Base-by-base conservation (phyloP, 2,113 vertebrate species). In the Bos taurus region DNA sequence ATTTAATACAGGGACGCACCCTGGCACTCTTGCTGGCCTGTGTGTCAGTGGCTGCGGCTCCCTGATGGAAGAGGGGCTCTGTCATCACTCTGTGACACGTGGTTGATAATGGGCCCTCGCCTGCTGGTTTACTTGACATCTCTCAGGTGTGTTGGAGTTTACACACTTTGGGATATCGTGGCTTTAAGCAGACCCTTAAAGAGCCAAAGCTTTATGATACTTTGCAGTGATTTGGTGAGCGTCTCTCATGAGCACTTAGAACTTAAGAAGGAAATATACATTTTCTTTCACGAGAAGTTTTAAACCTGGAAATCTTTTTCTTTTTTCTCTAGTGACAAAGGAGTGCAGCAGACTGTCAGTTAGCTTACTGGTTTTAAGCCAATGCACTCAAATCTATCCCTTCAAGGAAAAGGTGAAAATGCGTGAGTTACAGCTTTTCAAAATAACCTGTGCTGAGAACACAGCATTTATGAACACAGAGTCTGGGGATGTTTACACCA, bases 211-310 rank as follows among this genome's bases (percentile, higher is more conserved):
- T 64, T 59, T 52, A 40, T 4, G 30, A 12, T 74, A 57, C 48
- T 90, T 71, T 19, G 4, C 3, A 77, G 67, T 23, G 40, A 93
- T 54, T 19, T 1, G 28, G 25, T 54, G 80, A 59, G 56, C 36
- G 16, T 50, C 19, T 21, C 25, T 25, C 8, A 12, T 33, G 50
- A 83, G 40, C 30, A 62, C 46, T 48, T 6, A 15, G 25, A 48
- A 84, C 43, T 86, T 33, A 46, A 77, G 19, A 6, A 43, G 30
- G 15, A 71, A 30, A 14, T 33, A 46, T 5, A 26, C 4, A 8
- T 95, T 74, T 95, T 52, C 59, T 92, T 71, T 93, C 59, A 52
- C 6, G 40, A 96, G 77, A 88, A 62, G 52, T 74, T 57, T 67
- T 48, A 78, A 84, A 83, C 43, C 60, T 87, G n/a, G 40, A 88